phyloP scores from a whole-genome alignment of 2,888 invertebrate genomes.

The Volucella inanis region DNA sequence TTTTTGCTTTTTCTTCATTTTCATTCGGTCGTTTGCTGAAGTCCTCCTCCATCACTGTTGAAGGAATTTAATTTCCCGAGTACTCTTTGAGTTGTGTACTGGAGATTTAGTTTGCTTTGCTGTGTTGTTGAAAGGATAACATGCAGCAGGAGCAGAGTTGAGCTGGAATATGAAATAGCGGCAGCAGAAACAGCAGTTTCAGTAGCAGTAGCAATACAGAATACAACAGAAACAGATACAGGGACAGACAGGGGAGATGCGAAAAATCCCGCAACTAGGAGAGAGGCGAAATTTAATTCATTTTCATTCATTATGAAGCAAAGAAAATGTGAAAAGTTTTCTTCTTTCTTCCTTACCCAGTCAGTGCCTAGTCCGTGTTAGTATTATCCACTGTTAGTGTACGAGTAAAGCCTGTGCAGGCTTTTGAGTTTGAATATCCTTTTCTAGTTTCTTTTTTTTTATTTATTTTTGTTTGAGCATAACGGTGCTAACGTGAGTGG shows the following conservation, averaged over 20 bases:
- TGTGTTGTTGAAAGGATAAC: slow-evolving; percentile 63
- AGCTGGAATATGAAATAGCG: neutral
- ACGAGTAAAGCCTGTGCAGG: slow-evolving; percentile 6
- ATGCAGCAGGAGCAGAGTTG: slow-evolving; percentile 35
- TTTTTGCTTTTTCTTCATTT: slow-evolving; percentile 13
- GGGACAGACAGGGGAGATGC: neutral
- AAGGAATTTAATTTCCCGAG: slow-evolving; percentile 69
- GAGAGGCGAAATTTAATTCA: slow-evolving; percentile 61
- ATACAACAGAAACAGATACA: no score
- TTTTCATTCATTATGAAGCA: slow-evolving; percentile 61
- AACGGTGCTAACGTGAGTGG: slow-evolving; percentile 18
- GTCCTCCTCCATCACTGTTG: slow-evolving; percentile 57
- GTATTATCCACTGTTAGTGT: neutral
- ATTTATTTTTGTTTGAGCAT: slow-evolving; percentile 19
- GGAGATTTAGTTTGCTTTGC: slow-evolving; percentile 67
- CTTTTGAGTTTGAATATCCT: slow-evolving; percentile 48
- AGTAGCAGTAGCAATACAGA: no score
- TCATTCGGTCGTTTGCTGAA: slow-evolving; percentile 38
- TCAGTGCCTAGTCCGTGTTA: slow-evolving; percentile 1
- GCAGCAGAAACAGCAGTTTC: no score
- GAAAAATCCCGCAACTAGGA: slow-evolving; percentile 11
- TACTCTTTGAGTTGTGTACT: slow-evolving; percentile 62
- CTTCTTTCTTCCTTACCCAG: slow-evolving; percentile 33
- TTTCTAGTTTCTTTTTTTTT: slow-evolving; percentile 6
- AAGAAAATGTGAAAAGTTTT: slow-evolving; percentile 68